phyloP scores from a whole-genome alignment of 2,113 vertebrate species.

The Scartelaos histophorus region DNA sequence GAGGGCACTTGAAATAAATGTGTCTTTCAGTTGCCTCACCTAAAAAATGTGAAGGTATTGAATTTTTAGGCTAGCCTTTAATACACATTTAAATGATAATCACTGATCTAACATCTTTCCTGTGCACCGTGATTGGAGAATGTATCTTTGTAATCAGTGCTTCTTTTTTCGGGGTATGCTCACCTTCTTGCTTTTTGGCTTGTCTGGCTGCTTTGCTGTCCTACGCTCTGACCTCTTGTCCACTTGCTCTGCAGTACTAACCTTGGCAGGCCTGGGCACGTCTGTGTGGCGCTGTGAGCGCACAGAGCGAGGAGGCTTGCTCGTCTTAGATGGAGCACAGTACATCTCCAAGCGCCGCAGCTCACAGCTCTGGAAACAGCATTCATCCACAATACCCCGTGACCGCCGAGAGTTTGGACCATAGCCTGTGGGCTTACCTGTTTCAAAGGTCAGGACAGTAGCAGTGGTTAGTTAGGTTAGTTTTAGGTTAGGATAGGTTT shows the following conservation, averaged over 20 bases:
- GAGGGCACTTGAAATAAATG: not conserved
- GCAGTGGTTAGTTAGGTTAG: not conserved
- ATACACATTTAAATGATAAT: too few relatives aligned
- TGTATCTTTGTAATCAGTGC: conserved; percentile 12
- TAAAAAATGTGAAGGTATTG: not conserved
- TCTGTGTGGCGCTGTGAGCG: conserved; percentile 95
- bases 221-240: conserved; percentile 70
- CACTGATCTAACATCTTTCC: not conserved
- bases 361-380: conserved; percentile 99
- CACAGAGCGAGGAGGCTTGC: conserved; percentile 88
- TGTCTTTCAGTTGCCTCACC: not conserved
- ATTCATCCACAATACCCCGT: conserved; percentile 97
- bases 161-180: conserved; percentile 40
- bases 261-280: conserved; percentile 89
- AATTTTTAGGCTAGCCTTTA: not conserved
- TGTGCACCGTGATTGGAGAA: not conserved
- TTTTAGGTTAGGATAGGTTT: too few relatives aligned
- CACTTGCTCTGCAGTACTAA: conserved; percentile 70
- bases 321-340: conserved; percentile 90
- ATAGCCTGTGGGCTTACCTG: conserved; percentile 95
- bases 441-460: not conserved
- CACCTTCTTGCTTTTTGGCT: conserved; percentile 78
- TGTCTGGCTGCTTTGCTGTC: conserved; percentile 68
- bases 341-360: conserved; percentile 97
- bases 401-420: conserved; percentile 88